A percentile compares a stretch with the other conserved stretches of the same genome.
Evolutionary conservation across 2,888 invertebrate genomes (phyloP).

Genomic region (Chaitophorus viminalis): DNA sequence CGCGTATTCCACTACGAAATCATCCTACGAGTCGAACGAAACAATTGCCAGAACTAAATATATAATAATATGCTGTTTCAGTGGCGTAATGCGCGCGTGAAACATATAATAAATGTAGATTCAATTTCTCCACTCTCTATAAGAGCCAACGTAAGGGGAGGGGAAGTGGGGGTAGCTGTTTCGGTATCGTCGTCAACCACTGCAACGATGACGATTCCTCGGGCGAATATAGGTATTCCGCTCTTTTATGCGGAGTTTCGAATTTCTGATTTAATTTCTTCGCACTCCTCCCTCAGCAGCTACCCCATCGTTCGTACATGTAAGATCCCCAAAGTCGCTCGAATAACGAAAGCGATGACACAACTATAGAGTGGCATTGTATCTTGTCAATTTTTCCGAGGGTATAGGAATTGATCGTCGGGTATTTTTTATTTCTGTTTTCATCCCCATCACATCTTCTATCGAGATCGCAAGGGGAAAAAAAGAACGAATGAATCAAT

Average conservation of each 20-base stretch:
- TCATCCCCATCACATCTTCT: no score
- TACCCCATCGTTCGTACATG: neutral
- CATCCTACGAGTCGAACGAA: constrained; percentile 9
- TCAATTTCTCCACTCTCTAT: constrained; percentile 14
- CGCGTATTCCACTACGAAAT: neutral
- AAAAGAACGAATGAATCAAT: no score
- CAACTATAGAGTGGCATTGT: neutral
- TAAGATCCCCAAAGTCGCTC: neutral
- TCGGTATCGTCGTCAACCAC: constrained; percentile 10
- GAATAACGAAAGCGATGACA: neutral
- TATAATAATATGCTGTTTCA: neutral
- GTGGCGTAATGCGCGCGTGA: neutral
- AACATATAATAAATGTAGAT: constrained; percentile 51
- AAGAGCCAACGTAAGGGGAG: neutral
- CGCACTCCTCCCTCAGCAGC: neutral
- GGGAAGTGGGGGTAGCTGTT: neutral
- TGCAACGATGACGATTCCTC: neutral
- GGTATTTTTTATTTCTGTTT: no score
- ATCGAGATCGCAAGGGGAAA: no score
- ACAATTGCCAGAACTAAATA: constrained; percentile 28
- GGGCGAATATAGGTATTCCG: neutral
- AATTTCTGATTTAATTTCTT: constrained; percentile 43
- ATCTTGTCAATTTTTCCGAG: no score
- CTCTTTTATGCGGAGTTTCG: neutral
- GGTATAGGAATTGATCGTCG: no score